Evolutionary conservation across 2,888 invertebrate species (phyloP), one percentile per base, ranked within the genome.

Genomic region (Lasioglossum leucozonium): DNA sequence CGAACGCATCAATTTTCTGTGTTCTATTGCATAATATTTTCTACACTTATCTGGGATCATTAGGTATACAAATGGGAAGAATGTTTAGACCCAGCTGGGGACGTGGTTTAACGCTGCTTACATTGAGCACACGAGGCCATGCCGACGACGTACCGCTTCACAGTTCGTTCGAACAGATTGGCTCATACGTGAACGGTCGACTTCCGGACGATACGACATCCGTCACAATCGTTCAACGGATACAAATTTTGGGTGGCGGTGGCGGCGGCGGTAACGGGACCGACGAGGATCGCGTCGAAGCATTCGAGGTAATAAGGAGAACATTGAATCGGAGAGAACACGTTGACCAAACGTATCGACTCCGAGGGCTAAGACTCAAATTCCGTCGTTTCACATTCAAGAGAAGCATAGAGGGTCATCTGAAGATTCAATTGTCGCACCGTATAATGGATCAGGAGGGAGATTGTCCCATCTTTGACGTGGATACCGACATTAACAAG

Each of bases 11-110:
- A 13, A 5, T 34, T 8, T 34, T 71, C 6, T n/a, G 34, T 44
- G 51, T 51, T n/a, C 3, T 2, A 62, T 62, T 62, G 2, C 30
- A 62, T 62, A 30, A 62, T 18, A 18, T 16, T 16, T 16, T 16
- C 58, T n/a, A 16, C 18, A 62, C 18, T 3, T 18, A 6, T 34
- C 3, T 5, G 55, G 22, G n/a, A 1, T 55, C n/a, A 11, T 55
- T 55, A 91, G 93, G 94, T 10, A 93, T 95, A 80, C 93, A 94
- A 82, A 92, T 94, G 92, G 97, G 97, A 42, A 96, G 97, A 0
- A 96, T 97, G 84, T 97, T 97, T 85, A 97, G 97, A 92, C 96
- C 97, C 0, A 97, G 98, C 0, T 98, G 98, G 97, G 97, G 97
- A 0, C 96, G 97, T 0, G 96, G 96, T 22, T 96, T 96, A 90